A percentile compares a stretch with the other conserved stretches of the same genome.
Conservation (phyloP, 2,797 vertebrate species). For the Anabas testudineus region DNA sequence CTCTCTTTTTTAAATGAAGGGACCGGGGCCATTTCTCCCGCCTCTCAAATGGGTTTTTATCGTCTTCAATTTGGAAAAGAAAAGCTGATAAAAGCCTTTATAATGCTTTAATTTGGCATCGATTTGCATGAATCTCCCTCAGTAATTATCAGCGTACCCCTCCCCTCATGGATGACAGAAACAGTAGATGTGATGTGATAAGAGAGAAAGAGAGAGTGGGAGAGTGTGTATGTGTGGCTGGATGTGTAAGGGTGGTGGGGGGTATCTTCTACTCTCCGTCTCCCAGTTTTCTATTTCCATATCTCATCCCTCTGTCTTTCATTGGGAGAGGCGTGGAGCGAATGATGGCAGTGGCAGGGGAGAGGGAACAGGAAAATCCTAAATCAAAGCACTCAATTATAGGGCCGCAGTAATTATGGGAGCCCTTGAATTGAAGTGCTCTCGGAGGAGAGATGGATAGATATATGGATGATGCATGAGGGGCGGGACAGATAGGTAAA, state of each 20-base stretch:
- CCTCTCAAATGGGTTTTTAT: constrained; percentile 84
- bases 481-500: constrained; percentile 84
- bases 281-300: constrained; percentile 85
- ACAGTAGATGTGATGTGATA: constrained; percentile 83
- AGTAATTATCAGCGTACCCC: constrained; percentile 83
- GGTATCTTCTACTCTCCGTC: constrained; percentile 78
- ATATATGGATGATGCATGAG: constrained; percentile 83
- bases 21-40: constrained; percentile 73
- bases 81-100: constrained; percentile 87
- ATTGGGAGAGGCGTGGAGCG: constrained; percentile 75
- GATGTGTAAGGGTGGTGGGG: constrained; percentile 45
- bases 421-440: constrained; percentile 84
- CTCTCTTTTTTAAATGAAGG: constrained; percentile 76
- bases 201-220: constrained; percentile 53
- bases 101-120: constrained; percentile 87
- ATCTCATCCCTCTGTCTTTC: constrained; percentile 84
- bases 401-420: constrained; percentile 85
- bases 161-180: constrained; percentile 75
- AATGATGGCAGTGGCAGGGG: constrained; percentile 74
- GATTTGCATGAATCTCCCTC: constrained; percentile 85
- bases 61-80: constrained; percentile 86
- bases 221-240: constrained; percentile 35
- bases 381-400: constrained; percentile 88
- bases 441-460: constrained; percentile 84
- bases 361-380: constrained; percentile 82